Percentiles rank a stretch among this genome's conserved stretches.
Conservation (phyloP, 2,113 vertebrate genomes). For the human region DNA sequence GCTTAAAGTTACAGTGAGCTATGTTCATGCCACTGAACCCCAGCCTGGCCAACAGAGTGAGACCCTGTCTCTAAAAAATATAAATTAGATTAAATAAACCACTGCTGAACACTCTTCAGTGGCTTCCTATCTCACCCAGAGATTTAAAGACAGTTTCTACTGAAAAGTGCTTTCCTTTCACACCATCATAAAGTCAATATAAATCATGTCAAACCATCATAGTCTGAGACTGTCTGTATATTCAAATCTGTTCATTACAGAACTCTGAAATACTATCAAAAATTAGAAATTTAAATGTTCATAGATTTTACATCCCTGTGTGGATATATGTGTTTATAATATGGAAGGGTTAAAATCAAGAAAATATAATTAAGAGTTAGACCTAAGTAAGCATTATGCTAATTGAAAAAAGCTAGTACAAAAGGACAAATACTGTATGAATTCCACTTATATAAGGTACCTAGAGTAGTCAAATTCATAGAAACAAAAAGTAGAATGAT, state of each 20-base stretch:
- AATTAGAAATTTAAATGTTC: constrained; percentile 17
- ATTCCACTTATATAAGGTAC: not conserved
- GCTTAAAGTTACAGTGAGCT: no score
- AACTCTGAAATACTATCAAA: constrained; percentile 19
- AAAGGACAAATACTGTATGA: not conserved
- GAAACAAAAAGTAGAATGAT: not conserved
- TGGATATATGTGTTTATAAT: not conserved
- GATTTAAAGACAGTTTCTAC: not conserved
- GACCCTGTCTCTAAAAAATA: no score
- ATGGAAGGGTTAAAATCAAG: not conserved
- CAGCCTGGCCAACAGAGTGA: no score
- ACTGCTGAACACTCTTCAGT: not conserved
- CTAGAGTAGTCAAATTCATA: constrained; percentile 18
- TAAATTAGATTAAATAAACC: not conserved
- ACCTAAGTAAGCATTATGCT: not conserved
- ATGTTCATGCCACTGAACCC: no score
- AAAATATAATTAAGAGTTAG: constrained; percentile 10
- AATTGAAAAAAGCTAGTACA: constrained; percentile 5
- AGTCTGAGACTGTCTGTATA: not conserved
- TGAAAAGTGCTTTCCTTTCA: not conserved
- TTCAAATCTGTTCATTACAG: not conserved
- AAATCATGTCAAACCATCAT: not conserved
- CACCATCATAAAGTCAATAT: not conserved
- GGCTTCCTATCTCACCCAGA: not conserved
- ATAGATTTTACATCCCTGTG: not conserved